These are phyloP conservation scores for Holocentrus rufus DNA, from an alignment of 2,797 vertebrate genomes.

Conservation along the genomic window DNA sequence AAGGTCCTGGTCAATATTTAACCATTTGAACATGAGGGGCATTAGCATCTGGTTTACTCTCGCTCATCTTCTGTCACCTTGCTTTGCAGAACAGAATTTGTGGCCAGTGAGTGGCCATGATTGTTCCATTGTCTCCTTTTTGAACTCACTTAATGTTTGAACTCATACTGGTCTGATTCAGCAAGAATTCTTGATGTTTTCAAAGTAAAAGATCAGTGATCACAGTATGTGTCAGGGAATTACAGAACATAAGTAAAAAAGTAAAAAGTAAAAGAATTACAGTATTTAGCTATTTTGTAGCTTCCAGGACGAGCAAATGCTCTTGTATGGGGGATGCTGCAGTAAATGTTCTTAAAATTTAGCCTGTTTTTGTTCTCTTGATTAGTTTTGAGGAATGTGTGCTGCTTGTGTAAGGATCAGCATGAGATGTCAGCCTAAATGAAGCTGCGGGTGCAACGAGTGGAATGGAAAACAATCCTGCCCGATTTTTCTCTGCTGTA, in stretches of 20 bases:
- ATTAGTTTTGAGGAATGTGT: constrained; percentile 68
- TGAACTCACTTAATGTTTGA: background rate
- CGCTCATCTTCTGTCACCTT: background rate
- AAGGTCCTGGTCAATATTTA: constrained; percentile 48
- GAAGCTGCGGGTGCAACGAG: constrained; percentile 65
- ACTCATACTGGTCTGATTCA: background rate
- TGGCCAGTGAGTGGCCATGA: constrained; percentile 56
- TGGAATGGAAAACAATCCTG: constrained; percentile 53
- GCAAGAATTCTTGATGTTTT: background rate
- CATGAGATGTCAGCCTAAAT: constrained; percentile 71
- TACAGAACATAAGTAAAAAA: too few species aligned
- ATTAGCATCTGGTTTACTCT: background rate
- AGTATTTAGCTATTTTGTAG: background rate
- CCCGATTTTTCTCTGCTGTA: constrained; percentile 67
- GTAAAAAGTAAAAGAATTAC: background rate
- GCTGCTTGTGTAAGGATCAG: constrained; percentile 70
- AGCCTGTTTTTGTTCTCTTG: constrained; percentile 28
- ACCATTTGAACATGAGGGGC: constrained; percentile 15
- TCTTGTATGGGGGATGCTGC: background rate
- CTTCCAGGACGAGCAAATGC: background rate
- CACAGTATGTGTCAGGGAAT: constrained; percentile 24
- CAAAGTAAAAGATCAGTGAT: constrained; percentile 4
- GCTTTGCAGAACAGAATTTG: background rate
- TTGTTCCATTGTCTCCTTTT: too few species aligned
- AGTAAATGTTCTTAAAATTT: constrained; percentile 1